These are phyloP conservation scores for Caenorhabditis japonica DNA, from an alignment of 2,888 invertebrate species.

Conservation along the genomic window DNA sequence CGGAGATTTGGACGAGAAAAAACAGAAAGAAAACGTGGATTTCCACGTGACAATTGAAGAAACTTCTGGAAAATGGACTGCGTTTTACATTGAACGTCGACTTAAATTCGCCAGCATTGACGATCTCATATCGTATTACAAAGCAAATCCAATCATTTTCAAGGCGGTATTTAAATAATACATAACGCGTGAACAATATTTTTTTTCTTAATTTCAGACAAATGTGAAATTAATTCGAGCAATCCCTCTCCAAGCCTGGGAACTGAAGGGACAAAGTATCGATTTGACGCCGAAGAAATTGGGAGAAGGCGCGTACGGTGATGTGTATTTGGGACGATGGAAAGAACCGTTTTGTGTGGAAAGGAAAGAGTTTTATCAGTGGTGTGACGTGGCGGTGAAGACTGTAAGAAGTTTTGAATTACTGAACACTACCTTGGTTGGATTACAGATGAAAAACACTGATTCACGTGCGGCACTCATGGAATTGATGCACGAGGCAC, in stretches of 20 bases:
- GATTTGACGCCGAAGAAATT: constrained; percentile 26
- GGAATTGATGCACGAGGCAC: constrained; percentile 37
- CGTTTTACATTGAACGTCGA: constrained; percentile 34
- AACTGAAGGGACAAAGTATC: constrained; percentile 21
- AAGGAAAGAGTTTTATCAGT: constrained; percentile 23
- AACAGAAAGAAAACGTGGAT: constrained; percentile 36
- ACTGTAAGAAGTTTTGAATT: constrained; percentile 7
- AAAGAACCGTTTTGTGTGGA: constrained; percentile 24
- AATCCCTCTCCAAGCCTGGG: constrained; percentile 31
- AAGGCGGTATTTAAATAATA: too few species aligned
- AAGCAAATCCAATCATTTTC: constrained; percentile 13
- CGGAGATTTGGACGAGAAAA: constrained; percentile 25
- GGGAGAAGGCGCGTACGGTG: constrained; percentile 42
- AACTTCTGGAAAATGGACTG: constrained; percentile 27
- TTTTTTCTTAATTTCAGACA: constrained; percentile 14
- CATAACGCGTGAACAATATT: neutral
- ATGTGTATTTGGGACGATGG: constrained; percentile 26
- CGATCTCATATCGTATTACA: constrained; percentile 32
- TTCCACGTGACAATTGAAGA: constrained; percentile 37
- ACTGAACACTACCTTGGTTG: too few species aligned
- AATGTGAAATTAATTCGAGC: constrained; percentile 15
- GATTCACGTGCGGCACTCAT: constrained; percentile 18
- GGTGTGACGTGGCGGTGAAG: constrained; percentile 37
- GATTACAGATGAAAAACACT: constrained; percentile 27
- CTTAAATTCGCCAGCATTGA: constrained; percentile 27